These are phyloP conservation scores for Rhadina sibilatrix DNA, from an alignment of 2,113 vertebrate species.

Conservation along the genomic window DNA sequence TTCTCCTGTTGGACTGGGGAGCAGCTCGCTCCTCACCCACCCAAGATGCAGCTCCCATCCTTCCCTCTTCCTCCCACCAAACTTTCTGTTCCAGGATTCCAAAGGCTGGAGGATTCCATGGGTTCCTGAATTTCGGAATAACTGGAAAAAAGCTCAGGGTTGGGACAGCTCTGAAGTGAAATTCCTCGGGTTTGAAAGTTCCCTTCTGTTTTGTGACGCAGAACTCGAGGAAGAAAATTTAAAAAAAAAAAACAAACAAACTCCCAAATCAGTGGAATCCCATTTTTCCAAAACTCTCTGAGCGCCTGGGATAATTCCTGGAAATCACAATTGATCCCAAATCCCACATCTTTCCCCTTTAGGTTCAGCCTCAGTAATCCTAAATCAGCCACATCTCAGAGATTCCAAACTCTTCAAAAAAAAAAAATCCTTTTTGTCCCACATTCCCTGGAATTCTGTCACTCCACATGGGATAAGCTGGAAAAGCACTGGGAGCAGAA, in stretches of 20 bases:
- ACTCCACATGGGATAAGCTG: accelerated
- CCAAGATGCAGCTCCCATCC: too few relatives aligned
- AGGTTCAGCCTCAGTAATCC: neutral
- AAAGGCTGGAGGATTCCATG: neutral
- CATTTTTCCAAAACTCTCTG: neutral
- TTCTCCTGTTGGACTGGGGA: accelerated
- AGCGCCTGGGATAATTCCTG: neutral
- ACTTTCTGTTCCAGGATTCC: neutral
- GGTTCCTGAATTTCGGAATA: neutral
- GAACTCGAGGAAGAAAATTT: too few relatives aligned
- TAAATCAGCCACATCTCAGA: neutral
- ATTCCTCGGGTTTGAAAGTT: neutral
- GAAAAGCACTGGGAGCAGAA: neutral
- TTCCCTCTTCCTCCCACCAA: neutral
- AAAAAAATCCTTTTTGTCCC: neutral
- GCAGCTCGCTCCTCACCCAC: neutral
- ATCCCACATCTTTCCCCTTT: neutral
- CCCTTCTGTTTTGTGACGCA: accelerated
- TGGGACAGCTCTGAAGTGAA: neutral
- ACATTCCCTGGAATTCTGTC: neutral
- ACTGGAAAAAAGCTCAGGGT: accelerated
- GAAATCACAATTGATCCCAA: neutral
- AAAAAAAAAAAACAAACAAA: neutral
- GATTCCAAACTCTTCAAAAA: neutral
- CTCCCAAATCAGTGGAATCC: neutral